phyloP scores from a whole-genome alignment of 2,113 vertebrate genomes.

The Romanogobio albipinnatus region DNA sequence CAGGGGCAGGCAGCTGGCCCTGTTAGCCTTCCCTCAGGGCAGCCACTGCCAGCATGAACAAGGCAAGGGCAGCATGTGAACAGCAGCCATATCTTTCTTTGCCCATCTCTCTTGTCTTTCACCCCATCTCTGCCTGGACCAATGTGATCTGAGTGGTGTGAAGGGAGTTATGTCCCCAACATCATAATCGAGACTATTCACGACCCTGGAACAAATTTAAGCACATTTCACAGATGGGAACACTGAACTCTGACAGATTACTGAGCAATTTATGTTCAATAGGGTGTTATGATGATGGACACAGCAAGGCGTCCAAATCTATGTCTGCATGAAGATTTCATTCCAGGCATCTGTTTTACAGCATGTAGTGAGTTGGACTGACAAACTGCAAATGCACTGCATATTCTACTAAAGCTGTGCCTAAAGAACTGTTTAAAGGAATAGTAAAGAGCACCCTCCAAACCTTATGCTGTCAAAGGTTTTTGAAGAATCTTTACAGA shows the following conservation, averaged over 20 bases:
- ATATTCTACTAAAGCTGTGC: not conserved
- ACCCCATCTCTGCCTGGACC: not conserved
- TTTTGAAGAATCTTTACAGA: not conserved
- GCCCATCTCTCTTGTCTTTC: not conserved
- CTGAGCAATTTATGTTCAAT: not conserved
- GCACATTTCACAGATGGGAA: slow-evolving; percentile 13
- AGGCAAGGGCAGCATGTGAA: slow-evolving; percentile 36
- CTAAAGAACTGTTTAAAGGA: not conserved
- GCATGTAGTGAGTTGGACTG: not conserved
- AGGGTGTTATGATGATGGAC: not conserved
- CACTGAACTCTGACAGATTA: slow-evolving; percentile 15
- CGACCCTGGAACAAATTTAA: slow-evolving; percentile 1
- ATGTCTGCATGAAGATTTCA: not conserved
- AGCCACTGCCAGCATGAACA: slow-evolving; percentile 3
- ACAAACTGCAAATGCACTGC: not conserved
- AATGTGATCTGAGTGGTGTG: slow-evolving; percentile 3
- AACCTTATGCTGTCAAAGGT: not conserved
- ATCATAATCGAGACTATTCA: not conserved
- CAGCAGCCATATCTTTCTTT: not conserved
- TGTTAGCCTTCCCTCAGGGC: slow-evolving; percentile 9
- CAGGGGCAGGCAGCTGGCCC: slow-evolving; percentile 22
- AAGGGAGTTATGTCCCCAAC: not conserved
- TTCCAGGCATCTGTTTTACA: not conserved
- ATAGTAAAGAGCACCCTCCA: not conserved
- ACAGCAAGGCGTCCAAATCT: slow-evolving; percentile 12